A percentile compares a stretch with the other conserved stretches of the same genome.
phyloP scores from a whole-genome alignment of 2,797 vertebrate species.

The Eulemur rubriventer region DNA sequence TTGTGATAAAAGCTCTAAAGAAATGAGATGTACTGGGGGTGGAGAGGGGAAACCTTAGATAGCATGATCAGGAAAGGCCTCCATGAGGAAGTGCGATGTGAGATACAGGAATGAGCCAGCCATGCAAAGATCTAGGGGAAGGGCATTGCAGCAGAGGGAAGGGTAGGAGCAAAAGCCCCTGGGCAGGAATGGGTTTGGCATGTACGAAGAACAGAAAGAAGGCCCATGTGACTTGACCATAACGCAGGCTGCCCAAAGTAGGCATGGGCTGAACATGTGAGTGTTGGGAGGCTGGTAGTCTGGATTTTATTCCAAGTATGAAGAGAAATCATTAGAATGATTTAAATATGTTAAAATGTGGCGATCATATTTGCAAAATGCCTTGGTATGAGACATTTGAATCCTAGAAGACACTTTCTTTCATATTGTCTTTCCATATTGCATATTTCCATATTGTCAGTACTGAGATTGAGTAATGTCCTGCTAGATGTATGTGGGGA shows the following conservation, averaged over 20 bases:
- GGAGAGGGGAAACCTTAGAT: neutral
- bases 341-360: neutral
- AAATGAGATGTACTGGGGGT: neutral
- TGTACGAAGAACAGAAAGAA: neutral
- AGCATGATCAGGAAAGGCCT: neutral
- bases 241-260: neutral
- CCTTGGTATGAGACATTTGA: slow-evolving; percentile 7
- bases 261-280: neutral
- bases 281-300: neutral
- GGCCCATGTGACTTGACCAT: neutral
- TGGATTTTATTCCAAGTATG: neutral
- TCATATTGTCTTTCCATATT: neutral
- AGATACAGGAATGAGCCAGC: neutral
- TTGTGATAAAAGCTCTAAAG: neutral
- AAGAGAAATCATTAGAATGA: neutral
- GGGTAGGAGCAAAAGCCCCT: neutral
- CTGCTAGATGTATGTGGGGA: neutral
- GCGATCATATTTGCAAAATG: neutral
- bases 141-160: neutral
- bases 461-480: neutral
- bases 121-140: neutral
- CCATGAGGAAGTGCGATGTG: slow-evolving; percentile 11
- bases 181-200: neutral
- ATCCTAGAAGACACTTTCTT: neutral
- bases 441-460: too few species aligned